Percentiles rank a stretch among this genome's conserved stretches.
These are phyloP conservation scores for Elachura formosa DNA, from an alignment of 2,113 vertebrate species.

Conservation along the genomic window DNA sequence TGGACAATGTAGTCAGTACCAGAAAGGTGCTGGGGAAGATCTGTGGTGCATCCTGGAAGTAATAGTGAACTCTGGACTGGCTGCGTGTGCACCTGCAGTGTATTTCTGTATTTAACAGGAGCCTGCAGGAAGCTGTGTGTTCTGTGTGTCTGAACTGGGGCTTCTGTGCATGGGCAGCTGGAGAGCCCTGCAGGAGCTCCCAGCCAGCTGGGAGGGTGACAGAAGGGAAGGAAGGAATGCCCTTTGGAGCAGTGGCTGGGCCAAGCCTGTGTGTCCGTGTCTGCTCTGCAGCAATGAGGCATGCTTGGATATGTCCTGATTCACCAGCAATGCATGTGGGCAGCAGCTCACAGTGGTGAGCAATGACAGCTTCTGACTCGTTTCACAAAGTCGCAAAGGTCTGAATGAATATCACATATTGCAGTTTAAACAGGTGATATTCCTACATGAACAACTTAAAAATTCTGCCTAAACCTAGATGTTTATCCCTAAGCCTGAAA, in stretches of 20 bases:
- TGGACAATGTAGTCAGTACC: background rate
- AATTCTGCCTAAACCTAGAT: background rate
- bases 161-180: background rate
- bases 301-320: background rate
- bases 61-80: background rate
- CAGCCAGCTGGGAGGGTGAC: background rate
- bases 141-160: background rate
- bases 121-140: background rate
- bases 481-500: background rate
- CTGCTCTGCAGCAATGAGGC: background rate
- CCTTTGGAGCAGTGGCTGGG: background rate
- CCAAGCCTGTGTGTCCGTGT: background rate
- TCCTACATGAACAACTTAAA: background rate
- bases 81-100: background rate
- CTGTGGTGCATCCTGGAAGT: background rate
- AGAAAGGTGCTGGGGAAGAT: background rate
- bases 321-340: background rate
- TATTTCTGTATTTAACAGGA: background rate
- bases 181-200: background rate
- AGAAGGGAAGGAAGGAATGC: background rate
- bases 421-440: background rate
- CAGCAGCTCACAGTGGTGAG: background rate
- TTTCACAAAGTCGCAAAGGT: background rate
- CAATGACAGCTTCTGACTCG: rapidly evolving
- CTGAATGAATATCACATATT: background rate